Percentiles rank a stretch among this genome's conserved stretches.
Conservation (phyloP, 2,113 vertebrate species). For the Rhinoderma darwinii region DNA sequence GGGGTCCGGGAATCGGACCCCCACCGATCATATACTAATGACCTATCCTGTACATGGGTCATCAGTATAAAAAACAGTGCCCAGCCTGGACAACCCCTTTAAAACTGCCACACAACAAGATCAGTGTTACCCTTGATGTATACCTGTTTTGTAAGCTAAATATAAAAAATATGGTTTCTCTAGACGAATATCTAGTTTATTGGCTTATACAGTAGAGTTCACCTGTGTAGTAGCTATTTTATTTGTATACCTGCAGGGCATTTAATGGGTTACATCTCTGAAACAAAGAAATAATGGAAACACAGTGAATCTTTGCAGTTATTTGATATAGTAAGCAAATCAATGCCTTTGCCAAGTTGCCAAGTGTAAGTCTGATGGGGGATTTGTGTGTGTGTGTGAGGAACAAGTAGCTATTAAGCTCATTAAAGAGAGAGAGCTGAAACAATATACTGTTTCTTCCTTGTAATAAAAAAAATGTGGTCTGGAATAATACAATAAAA, state of each 20-base stretch:
- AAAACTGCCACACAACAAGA: neutral
- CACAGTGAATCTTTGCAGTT: conserved; percentile 22
- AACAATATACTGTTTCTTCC: conserved; percentile 57
- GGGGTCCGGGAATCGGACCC: too few species aligned
- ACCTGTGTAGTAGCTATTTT: neutral
- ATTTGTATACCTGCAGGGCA: neutral
- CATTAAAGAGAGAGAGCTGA: conserved; percentile 52
- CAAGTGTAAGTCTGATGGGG: conserved; percentile 52
- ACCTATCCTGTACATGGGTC: too few species aligned
- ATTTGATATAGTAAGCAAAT: conserved; percentile 50
- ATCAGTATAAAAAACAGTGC: too few species aligned
- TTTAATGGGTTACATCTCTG: conserved; percentile 35
- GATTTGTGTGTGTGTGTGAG: conserved; percentile 52
- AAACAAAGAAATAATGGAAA: conserved; percentile 33
- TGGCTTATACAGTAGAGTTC: neutral
- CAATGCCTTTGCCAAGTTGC: conserved; percentile 52
- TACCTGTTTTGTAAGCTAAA: neutral
- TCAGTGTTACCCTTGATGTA: neutral
- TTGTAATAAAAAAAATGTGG: conserved; percentile 42
- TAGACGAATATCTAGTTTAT: neutral
- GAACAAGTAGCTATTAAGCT: conserved; percentile 54
- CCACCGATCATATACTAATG: too few species aligned
- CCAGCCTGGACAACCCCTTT: neutral
- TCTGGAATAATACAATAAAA: conserved; percentile 58
- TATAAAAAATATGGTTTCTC: neutral